phyloP scores from a whole-genome alignment of 2,797 vertebrate genomes.

The Malurus splendens region DNA sequence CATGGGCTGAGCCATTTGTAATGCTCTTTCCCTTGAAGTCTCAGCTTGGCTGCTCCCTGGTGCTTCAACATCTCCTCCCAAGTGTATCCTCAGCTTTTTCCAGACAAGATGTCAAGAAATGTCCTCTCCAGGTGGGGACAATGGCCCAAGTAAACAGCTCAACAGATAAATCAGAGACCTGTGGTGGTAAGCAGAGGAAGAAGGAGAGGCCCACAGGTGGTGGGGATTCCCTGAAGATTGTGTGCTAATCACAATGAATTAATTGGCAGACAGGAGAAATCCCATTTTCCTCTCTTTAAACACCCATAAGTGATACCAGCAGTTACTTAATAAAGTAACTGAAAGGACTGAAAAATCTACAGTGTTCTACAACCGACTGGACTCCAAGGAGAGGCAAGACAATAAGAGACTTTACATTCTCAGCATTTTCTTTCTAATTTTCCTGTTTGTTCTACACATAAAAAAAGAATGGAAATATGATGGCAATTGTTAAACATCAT shows the following conservation, averaged over 20 bases:
- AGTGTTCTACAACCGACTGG: neutral
- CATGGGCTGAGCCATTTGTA: neutral
- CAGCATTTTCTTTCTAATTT: neutral
- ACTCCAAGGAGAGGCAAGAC: neutral
- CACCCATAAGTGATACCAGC: neutral
- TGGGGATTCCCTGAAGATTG: neutral
- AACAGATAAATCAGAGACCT: neutral
- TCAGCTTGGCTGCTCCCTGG: neutral
- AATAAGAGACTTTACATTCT: neutral
- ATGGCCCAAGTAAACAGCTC: neutral
- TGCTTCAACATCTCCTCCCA: neutral
- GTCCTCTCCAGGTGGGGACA: neutral
- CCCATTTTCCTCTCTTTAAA: neutral
- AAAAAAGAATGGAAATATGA: neutral
- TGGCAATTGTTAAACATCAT: neutral
- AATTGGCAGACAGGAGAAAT: neutral
- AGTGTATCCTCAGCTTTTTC: neutral
- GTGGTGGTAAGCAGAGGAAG: neutral
- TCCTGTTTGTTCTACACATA: neutral
- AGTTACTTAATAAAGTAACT: neutral
- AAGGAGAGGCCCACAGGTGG: neutral
- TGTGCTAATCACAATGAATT: neutral
- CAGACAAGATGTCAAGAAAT: neutral
- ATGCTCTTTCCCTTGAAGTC: neutral
- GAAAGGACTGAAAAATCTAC: neutral